These are phyloP conservation scores for Sarcophaga caerulescens DNA, from an alignment of 2,888 invertebrate species.

Conservation along the genomic window DNA sequence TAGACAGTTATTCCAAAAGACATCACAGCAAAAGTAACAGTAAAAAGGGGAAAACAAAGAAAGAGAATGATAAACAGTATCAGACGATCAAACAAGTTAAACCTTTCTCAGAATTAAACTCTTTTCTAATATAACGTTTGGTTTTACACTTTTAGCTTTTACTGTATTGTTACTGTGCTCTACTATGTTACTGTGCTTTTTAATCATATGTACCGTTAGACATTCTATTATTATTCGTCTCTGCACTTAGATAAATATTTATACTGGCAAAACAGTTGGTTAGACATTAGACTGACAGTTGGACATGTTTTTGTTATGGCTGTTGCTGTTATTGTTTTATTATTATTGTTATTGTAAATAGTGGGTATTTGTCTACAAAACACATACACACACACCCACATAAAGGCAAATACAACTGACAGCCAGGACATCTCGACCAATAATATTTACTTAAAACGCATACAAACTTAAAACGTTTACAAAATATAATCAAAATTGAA, in stretches of 20 bases:
- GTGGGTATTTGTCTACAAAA: neutral
- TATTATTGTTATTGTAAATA: constrained; percentile 24
- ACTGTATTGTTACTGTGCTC: neutral
- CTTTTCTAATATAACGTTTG: no score
- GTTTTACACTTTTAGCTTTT: neutral
- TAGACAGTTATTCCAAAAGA: neutral
- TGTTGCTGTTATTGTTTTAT: neutral
- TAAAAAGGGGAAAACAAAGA: neutral
- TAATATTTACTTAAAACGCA: neutral
- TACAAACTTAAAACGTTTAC: no score
- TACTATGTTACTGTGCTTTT: neutral
- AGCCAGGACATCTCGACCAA: constrained; percentile 25
- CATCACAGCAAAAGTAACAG: neutral
- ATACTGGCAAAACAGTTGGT: constrained; percentile 26
- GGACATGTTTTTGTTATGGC: neutral
- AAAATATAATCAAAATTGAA: no score
- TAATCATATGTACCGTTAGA: neutral
- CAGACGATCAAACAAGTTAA: neutral
- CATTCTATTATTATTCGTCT: neutral
- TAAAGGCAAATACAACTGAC: constrained; percentile 10
- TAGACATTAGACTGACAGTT: constrained; percentile 31
- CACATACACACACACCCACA: neutral
- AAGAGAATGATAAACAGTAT: neutral
- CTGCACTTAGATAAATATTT: constrained; percentile 6
- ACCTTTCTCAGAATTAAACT: no score